A percentile compares a stretch with the other conserved stretches of the same genome.
These are phyloP conservation scores for Drosophila kanapiae DNA, from an alignment of 1,140 invertebrate species.

Conservation along the genomic window DNA sequence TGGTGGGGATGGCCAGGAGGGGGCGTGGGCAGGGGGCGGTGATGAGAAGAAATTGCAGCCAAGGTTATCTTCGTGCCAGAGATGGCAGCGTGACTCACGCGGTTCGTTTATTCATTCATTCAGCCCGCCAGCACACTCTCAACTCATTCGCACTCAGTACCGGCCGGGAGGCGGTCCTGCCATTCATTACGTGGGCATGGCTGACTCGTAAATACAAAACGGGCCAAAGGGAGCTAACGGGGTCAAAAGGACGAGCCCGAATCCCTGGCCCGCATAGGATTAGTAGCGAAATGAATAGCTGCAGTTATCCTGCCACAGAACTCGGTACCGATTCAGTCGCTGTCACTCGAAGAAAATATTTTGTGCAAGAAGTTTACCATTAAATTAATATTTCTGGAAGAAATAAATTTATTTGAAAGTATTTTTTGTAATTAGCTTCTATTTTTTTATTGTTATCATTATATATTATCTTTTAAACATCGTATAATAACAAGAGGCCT, in stretches of 20 bases:
- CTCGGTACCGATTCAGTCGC: constrained; percentile 10
- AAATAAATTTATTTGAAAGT: too few relatives aligned
- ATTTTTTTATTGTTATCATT: too few relatives aligned
- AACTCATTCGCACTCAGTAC: constrained; percentile 43
- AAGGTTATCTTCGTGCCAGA: constrained; percentile 20
- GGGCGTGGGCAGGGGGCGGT: too few relatives aligned
- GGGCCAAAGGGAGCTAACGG: constrained; percentile 18
- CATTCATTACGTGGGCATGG: constrained; percentile 63
- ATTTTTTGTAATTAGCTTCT: too few relatives aligned
- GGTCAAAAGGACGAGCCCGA: constrained; percentile 28
- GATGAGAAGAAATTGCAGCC: constrained; percentile 9
- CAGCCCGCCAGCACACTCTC: constrained; percentile 37
- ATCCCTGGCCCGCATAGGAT: constrained; percentile 60
- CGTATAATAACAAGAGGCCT: too few relatives aligned
- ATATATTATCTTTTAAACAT: too few relatives aligned
- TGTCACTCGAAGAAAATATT: constrained; percentile 5
- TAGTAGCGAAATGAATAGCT: constrained; percentile 65
- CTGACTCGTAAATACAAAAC: constrained; percentile 52
- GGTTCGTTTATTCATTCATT: constrained; percentile 40
- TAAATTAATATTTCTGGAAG: fast-evolving
- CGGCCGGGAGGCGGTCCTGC: constrained; percentile 14
- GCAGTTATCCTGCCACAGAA: constrained; percentile 47
- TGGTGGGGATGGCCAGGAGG: background rate
- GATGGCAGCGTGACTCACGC: constrained; percentile 32
- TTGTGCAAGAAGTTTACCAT: background rate